These are phyloP conservation scores for Phrixothrix hirtus DNA, from an alignment of 2,888 invertebrate genomes.

Conservation along the genomic window DNA sequence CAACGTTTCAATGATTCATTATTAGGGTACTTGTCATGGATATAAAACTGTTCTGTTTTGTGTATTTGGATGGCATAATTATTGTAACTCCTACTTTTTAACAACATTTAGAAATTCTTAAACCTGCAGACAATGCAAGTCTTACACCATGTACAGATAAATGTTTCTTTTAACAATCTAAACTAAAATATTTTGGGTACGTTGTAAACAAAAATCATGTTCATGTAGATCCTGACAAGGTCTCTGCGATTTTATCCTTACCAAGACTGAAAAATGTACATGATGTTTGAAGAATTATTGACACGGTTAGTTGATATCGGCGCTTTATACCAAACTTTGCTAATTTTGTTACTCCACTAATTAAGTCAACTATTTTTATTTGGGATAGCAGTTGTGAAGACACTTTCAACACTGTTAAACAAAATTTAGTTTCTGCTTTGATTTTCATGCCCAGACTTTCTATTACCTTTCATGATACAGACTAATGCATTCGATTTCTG, in stretches of 20 bases:
- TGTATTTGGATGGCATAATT: conserved; percentile 35
- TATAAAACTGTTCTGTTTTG: conserved; percentile 14
- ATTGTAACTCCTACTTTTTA: conserved; percentile 30
- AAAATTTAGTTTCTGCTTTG: conserved; percentile 30
- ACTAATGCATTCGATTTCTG: conserved; percentile 32
- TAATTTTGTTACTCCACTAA: background rate
- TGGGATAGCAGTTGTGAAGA: background rate
- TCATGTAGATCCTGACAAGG: conserved; percentile 35
- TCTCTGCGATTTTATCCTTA: conserved; percentile 29
- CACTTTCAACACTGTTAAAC: conserved; percentile 21
- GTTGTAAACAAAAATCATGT: conserved; percentile 40
- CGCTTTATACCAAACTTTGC: conserved; percentile 15
- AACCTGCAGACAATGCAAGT: conserved; percentile 22
- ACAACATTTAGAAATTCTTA: conserved; percentile 27
- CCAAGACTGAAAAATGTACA: conserved; percentile 20
- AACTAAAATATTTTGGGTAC: conserved; percentile 45
- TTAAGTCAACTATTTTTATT: background rate
- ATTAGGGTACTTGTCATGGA: conserved; percentile 3
- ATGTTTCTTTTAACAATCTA: conserved; percentile 34
- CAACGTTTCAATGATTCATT: conserved; percentile 10
- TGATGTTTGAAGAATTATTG: conserved; percentile 20
- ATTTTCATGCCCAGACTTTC: conserved; percentile 34
- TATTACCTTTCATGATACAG: conserved; percentile 31
- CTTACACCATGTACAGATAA: conserved; percentile 40
- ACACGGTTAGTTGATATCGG: conserved; percentile 27